Evolutionary conservation across 1,140 invertebrate genomes (phyloP).

Genomic region (Aphis gossypii): DNA sequence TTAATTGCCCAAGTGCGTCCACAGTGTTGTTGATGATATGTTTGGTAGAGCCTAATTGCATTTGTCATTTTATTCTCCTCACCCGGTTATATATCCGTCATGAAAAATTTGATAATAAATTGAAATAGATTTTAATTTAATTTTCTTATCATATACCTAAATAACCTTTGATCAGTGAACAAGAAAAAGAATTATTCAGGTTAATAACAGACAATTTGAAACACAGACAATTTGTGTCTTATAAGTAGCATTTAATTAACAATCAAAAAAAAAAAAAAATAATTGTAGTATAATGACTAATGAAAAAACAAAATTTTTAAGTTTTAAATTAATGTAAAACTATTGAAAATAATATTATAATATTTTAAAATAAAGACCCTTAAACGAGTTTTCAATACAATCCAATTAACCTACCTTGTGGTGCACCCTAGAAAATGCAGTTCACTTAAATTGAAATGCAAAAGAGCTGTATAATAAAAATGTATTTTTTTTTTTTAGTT

Average conservation of each 20-base stretch:
- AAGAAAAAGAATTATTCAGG: neutral
- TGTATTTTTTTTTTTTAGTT: neutral
- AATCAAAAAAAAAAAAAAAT: neutral
- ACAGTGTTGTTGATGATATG: neutral
- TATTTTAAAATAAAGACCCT: neutral
- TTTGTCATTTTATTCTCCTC: neutral
- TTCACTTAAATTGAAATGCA: neutral
- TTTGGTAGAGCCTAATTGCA: neutral
- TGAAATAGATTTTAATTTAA: too few species aligned
- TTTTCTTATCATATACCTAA: too few species aligned
- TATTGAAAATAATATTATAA: neutral
- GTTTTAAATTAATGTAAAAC: too few species aligned
- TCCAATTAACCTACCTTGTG: neutral
- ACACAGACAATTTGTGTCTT: neutral
- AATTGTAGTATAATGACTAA: neutral
- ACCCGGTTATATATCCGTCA: neutral
- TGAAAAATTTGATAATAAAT: neutral
- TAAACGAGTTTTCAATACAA: neutral
- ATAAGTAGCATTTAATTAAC: neutral
- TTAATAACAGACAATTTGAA: neutral
- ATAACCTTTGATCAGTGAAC: neutral
- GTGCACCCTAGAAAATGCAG: neutral
- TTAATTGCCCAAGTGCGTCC: neutral
- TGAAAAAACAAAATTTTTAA: too few species aligned
- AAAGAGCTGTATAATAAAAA: neutral